These are phyloP conservation scores for Cariama cristata DNA, from an alignment of 2,113 vertebrate genomes.

Conservation along the genomic window DNA sequence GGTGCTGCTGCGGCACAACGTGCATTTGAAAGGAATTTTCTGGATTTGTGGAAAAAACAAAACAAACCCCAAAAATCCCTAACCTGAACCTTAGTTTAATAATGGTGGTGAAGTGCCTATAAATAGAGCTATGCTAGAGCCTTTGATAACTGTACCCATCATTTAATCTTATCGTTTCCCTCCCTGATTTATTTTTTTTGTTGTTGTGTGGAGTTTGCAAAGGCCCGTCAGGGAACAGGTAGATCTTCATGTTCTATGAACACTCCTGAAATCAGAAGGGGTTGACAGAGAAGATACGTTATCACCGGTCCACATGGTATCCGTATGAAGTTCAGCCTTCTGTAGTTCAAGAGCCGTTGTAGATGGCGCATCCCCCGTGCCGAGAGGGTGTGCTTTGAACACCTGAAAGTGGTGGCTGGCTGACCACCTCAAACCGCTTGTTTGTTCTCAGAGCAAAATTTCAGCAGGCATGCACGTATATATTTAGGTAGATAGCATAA, in stretches of 20 bases:
- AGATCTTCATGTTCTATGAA: slow-evolving; percentile 45
- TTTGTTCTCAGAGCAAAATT: not conserved
- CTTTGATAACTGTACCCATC: not conserved
- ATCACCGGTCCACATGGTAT: not conserved
- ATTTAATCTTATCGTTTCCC: slow-evolving; percentile 8
- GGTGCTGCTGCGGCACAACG: not conserved
- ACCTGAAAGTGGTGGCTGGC: not conserved
- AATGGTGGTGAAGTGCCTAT: not conserved
- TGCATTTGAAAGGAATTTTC: not conserved
- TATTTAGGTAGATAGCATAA: not conserved
- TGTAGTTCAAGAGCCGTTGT: not conserved
- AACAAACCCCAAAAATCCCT: not conserved
- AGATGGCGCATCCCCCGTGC: not conserved
- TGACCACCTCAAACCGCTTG: not conserved
- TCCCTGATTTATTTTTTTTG: not conserved
- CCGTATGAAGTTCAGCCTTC: slow-evolving; percentile 11
- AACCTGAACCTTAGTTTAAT: not conserved
- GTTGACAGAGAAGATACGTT: not conserved
- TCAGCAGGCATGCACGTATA: not conserved
- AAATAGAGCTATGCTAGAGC: not conserved
- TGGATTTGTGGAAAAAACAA: not conserved
- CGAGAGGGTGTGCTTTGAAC: not conserved
- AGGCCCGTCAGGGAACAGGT: slow-evolving; percentile 56
- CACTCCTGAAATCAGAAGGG: slow-evolving; percentile 32
- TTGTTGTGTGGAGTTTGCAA: slow-evolving; percentile 22